These are phyloP conservation scores for Dasysyrphus tricinctus DNA, from an alignment of 2,888 invertebrate species.

Conservation along the genomic window DNA sequence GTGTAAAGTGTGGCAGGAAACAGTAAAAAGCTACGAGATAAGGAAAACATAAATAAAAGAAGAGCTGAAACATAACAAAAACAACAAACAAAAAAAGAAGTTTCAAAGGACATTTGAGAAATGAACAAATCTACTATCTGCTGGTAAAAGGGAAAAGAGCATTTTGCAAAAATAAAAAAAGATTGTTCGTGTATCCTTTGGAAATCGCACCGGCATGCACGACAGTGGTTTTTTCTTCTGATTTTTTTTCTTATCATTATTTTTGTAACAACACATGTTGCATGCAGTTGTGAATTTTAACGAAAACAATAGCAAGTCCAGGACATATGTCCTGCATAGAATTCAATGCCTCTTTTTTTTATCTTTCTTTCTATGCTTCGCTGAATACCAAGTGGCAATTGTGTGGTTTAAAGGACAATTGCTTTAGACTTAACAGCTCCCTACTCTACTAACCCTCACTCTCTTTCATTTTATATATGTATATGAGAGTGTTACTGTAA, in stretches of 20 bases:
- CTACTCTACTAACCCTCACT: no score
- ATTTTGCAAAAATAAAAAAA: conserved; percentile 8
- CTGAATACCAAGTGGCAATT: conserved; percentile 60
- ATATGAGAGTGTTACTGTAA: conserved; percentile 21
- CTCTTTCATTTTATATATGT: not conserved
- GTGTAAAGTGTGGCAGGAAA: conserved; percentile 63
- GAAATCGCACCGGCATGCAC: conserved; percentile 10
- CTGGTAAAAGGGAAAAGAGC: conserved; percentile 8
- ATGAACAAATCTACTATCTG: conserved; percentile 50
- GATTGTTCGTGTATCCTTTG: conserved; percentile 31
- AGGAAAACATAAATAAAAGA: conserved; percentile 40
- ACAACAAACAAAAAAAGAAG: conserved; percentile 14
- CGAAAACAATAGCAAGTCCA: conserved; percentile 56
- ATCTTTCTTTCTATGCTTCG: conserved; percentile 42
- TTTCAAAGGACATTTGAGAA: conserved; percentile 58
- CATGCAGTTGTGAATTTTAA: conserved; percentile 63
- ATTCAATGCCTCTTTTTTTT: conserved; percentile 41
- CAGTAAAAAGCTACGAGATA: conserved; percentile 62
- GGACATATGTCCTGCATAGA: conserved; percentile 44
- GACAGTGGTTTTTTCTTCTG: not conserved
- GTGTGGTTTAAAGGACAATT: conserved; percentile 46
- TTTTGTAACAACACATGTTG: conserved; percentile 55
- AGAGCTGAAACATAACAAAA: conserved; percentile 8
- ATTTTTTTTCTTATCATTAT: not conserved
- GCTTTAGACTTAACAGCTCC: conserved; percentile 18